Percentiles rank a stretch among this genome's conserved stretches.
phyloP scores from a whole-genome alignment of 2,888 invertebrate genomes.

The Eilema caniola region DNA sequence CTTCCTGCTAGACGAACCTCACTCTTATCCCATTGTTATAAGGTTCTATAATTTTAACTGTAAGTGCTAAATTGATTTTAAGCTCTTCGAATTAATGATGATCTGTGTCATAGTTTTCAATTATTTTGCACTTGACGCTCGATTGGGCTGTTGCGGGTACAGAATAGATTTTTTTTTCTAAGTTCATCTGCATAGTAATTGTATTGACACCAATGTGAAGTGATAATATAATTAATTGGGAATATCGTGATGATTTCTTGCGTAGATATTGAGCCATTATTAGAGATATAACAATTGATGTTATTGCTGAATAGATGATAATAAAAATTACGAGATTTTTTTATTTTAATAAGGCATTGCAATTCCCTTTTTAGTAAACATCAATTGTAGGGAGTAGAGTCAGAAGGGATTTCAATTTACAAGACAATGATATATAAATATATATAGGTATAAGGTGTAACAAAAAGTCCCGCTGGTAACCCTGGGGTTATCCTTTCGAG shows the following conservation, averaged over 20 bases:
- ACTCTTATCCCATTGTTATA: conserved; percentile 22
- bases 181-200: conserved; percentile 15
- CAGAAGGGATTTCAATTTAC: no score
- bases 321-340: no score
- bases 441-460: no score
- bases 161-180: conserved; percentile 13
- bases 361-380: no score
- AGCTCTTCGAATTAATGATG: conserved; percentile 36
- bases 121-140: conserved; percentile 45
- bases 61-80: conserved; percentile 41
- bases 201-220: conserved; percentile 26
- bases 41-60: conserved; percentile 4
- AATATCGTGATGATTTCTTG: not conserved
- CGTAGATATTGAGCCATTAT: not conserved
- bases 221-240: conserved; percentile 2
- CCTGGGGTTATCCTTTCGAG: no score
- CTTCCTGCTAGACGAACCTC: conserved; percentile 16
- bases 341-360: no score
- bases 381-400: no score
- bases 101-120: conserved; percentile 39
- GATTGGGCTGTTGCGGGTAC: conserved; percentile 45
- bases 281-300: no score
- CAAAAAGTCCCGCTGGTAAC: no score
- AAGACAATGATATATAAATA: no score
- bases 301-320: no score